Evolutionary conservation across 1,140 invertebrate genomes (phyloP).

Genomic region (Drosophila pseudoananassae): DNA sequence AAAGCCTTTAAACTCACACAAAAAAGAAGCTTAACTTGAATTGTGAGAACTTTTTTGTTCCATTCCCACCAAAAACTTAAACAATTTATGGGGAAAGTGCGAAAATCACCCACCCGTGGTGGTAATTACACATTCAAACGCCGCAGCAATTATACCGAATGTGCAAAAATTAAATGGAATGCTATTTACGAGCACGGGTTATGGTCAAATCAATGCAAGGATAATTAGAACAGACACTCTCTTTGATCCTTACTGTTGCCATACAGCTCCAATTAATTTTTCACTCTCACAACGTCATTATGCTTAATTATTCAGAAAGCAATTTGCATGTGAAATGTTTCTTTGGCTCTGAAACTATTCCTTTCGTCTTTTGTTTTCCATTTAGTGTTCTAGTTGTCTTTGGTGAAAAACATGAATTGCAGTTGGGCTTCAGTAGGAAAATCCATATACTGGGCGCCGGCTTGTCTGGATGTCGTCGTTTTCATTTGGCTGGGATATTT

Average conservation of each 20-base stretch:
- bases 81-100: constrained; percentile 16
- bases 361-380: constrained; percentile 12
- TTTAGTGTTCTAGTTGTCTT: constrained; percentile 8
- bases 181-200: constrained; percentile 19
- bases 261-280: constrained; percentile 65
- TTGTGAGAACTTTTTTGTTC: background rate
- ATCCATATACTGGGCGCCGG: constrained; percentile 26
- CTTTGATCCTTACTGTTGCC: constrained; percentile 20
- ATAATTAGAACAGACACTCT: constrained; percentile 30
- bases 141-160: constrained; percentile 46
- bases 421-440: constrained; percentile 2
- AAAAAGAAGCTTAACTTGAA: background rate
- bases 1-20: constrained; percentile 12
- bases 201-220: constrained; percentile 38
- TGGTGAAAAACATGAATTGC: constrained; percentile 6
- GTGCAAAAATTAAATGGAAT: constrained; percentile 33
- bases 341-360: constrained; percentile 10
- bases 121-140: constrained; percentile 44
- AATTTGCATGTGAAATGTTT: constrained; percentile 61
- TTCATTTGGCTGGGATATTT: constrained; percentile 28
- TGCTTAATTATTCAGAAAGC: constrained; percentile 65
- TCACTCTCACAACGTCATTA: constrained; percentile 48
- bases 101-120: constrained; percentile 1
- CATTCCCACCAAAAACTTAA: constrained; percentile 1
- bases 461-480: constrained; percentile 36